Evolutionary conservation across 2,113 vertebrate genomes (phyloP).

Genomic region (Toxotes chatareus): DNA sequence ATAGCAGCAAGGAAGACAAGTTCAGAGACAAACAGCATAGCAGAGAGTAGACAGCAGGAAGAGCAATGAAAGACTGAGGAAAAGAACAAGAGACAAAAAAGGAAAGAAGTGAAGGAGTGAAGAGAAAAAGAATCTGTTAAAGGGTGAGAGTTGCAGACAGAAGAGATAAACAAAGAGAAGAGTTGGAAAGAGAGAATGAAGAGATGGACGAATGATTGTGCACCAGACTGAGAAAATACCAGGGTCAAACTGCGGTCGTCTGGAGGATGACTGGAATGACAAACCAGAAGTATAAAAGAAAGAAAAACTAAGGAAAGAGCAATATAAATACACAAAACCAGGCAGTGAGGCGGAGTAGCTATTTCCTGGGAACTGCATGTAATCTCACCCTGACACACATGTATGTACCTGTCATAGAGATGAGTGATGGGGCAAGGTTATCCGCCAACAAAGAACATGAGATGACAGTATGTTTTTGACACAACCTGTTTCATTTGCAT

Average conservation of each 20-base stretch:
- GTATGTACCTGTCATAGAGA: constrained; percentile 36
- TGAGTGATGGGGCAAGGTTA: constrained; percentile 33
- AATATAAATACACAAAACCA: background rate
- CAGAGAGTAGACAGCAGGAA: constrained; percentile 41
- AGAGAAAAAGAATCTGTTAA: background rate
- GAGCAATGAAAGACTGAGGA: constrained; percentile 7
- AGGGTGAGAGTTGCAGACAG: background rate
- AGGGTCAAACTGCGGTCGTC: constrained; percentile 57
- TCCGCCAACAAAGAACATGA: constrained; percentile 9
- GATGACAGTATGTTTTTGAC: background rate
- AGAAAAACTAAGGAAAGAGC: background rate
- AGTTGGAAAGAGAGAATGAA: constrained; percentile 14
- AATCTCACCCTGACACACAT: constrained; percentile 14
- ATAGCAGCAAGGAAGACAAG: constrained; percentile 31
- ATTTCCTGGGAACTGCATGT: background rate
- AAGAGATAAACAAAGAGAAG: constrained; percentile 8
- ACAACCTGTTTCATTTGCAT: background rate
- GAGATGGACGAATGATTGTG: constrained; percentile 53
- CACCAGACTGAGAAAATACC: constrained; percentile 64
- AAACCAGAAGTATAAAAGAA: constrained; percentile 1
- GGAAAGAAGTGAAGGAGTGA: background rate
- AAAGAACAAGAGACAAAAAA: constrained; percentile 32
- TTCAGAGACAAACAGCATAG: constrained; percentile 32
- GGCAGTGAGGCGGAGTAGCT: background rate
- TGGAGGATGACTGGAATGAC: constrained; percentile 42